Conservation (phyloP, 1,140 invertebrate species). For the Cotesia vestalis region DNA sequence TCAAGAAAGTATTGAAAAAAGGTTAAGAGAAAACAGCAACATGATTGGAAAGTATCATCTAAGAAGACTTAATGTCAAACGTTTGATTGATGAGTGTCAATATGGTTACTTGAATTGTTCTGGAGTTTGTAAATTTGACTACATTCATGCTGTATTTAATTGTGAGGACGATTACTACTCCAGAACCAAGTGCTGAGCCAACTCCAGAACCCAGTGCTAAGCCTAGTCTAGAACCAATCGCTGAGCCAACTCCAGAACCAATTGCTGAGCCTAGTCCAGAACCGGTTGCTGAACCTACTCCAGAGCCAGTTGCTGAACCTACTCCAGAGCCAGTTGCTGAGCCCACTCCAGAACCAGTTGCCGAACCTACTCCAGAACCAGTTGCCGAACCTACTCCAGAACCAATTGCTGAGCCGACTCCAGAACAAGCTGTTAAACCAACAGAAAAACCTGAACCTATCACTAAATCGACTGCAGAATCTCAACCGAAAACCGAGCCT, state of each 20-base stretch:
- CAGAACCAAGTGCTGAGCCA: conserved; percentile 30
- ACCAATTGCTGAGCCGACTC: conserved; percentile 33
- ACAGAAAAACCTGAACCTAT: conserved; percentile 37
- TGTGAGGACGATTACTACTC: conserved; percentile 65
- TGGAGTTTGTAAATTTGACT: conserved; percentile 79
- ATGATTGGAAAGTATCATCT: conserved; percentile 55
- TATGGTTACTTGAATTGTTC: conserved; percentile 79
- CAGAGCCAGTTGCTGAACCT: conserved; percentile 12
- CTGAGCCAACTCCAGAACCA: background rate
- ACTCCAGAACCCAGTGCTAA: background rate
- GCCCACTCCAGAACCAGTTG: conserved; percentile 26
- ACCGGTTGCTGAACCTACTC: no score
- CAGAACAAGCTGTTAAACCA: conserved; percentile 30
- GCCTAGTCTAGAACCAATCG: no score
- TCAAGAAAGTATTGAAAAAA: conserved; percentile 54
- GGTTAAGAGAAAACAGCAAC: conserved; percentile 50
- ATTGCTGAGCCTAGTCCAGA: conserved; percentile 23
- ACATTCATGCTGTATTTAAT: conserved; percentile 68
- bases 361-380: conserved; percentile 33
- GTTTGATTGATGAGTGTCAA: conserved; percentile 78
- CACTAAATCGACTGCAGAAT: conserved; percentile 47
- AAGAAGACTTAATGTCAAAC: conserved; percentile 47
- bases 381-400: conserved; percentile 25
- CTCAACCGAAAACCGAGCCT: conserved; percentile 44
- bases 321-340: conserved; percentile 32